Percentiles rank a stretch among this genome's conserved stretches.
phyloP scores from a whole-genome alignment of 2,797 vertebrate species.

The Gymnocypris eckloni region DNA sequence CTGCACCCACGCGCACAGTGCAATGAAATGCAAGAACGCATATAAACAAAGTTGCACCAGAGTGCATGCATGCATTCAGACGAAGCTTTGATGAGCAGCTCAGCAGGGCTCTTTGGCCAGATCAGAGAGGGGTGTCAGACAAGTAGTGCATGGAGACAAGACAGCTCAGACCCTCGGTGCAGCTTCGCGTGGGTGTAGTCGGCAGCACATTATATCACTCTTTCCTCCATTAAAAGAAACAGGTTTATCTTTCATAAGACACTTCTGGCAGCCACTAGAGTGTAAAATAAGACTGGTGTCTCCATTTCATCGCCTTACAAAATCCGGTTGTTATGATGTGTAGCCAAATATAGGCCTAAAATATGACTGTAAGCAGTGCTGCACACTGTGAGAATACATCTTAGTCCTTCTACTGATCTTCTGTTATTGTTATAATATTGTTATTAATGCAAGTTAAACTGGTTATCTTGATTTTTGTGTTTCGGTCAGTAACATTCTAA shows the following conservation, averaged over 20 bases:
- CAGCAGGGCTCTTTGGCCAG: constrained; percentile 70
- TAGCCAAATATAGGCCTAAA: constrained; percentile 2
- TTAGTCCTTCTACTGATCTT: not conserved
- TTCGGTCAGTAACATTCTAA: not conserved
- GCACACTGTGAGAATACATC: not conserved
- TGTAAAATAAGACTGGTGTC: not conserved
- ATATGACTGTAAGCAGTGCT: not conserved
- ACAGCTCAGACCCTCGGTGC: constrained; percentile 23
- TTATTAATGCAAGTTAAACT: not conserved
- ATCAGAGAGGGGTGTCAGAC: constrained; percentile 60
- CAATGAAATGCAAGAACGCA: not conserved
- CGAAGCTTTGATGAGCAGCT: constrained; percentile 61
- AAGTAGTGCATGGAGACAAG: constrained; percentile 29
- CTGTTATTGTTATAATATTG: not conserved
- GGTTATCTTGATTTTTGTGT: not conserved
- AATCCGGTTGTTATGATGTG: not conserved
- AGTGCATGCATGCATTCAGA: too few relatives aligned
- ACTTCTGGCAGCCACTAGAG: constrained; percentile 19
- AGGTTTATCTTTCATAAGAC: constrained; percentile 42
- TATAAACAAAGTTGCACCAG: not conserved
- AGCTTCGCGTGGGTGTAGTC: constrained; percentile 44
- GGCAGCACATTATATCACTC: constrained; percentile 45
- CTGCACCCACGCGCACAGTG: not conserved
- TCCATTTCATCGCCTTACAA: constrained; percentile 13
- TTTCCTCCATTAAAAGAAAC: constrained; percentile 66